A percentile compares a stretch with the other conserved stretches of the same genome.
Conservation (phyloP, 2,888 invertebrate genomes). For the Oxystoma pomonae region DNA sequence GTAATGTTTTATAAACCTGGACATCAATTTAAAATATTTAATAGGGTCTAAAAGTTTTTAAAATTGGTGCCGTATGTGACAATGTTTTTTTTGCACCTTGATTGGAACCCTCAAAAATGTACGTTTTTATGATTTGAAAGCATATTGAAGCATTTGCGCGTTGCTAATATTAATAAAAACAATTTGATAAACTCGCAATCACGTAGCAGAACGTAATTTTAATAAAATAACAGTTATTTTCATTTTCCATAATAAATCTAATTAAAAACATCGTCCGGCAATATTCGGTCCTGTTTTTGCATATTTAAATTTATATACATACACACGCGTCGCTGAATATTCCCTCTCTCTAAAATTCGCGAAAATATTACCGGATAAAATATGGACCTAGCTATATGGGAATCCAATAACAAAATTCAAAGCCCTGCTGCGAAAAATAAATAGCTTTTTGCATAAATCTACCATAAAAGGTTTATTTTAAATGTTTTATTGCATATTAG, state of each 20-base stretch:
- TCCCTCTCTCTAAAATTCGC: not conserved
- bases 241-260: conserved; percentile 14
- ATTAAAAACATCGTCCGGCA: conserved; percentile 14
- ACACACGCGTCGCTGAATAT: not conserved
- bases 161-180: not conserved
- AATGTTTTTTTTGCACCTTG: too few relatives aligned
- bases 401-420: not conserved
- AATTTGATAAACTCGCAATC: not conserved
- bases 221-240: conserved; percentile 13
- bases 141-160: not conserved
- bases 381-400: not conserved
- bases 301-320: conserved; percentile 15
- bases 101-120: too few relatives aligned
- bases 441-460: not conserved
- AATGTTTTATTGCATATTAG: not conserved
- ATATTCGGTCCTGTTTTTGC: conserved; percentile 12
- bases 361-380: not conserved
- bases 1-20: too few relatives aligned
- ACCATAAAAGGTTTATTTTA: not conserved
- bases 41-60: too few relatives aligned
- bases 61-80: too few relatives aligned
- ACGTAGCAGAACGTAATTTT: conserved; percentile 7
- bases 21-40: too few relatives aligned
- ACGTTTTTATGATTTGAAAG: not conserved
- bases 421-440: not conserved